phyloP scores from a whole-genome alignment of 1,140 invertebrate species.

The Brachionus sp. region DNA sequence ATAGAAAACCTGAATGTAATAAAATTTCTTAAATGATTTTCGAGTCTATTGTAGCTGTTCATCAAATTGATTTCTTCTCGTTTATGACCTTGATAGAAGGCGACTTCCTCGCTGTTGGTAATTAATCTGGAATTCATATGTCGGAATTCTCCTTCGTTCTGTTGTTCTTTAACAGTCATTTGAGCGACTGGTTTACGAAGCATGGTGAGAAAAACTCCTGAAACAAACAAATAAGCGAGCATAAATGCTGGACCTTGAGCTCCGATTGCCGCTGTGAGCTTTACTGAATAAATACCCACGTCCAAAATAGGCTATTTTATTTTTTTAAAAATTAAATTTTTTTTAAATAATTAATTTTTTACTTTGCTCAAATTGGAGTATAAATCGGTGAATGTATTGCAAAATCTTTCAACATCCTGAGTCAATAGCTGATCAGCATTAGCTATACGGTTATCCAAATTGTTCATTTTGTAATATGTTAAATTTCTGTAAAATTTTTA shows the following conservation, averaged over 20 bases:
- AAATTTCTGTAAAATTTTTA: constrained; percentile 69
- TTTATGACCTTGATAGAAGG: constrained; percentile 88
- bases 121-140: constrained; percentile 93
- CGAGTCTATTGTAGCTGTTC: constrained; percentile 81
- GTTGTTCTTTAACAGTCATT: constrained; percentile 88
- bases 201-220: constrained; percentile 66
- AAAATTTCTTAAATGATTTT: constrained; percentile 79
- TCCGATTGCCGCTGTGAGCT: constrained; percentile 78
- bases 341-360: constrained; percentile 43
- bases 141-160: constrained; percentile 92
- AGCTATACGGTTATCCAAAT: constrained; percentile 85
- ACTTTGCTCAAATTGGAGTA: constrained; percentile 94
- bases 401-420: constrained; percentile 94
- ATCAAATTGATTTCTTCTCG: constrained; percentile 82
- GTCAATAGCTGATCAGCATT: constrained; percentile 94
- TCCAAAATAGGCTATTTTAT: constrained; percentile 74
- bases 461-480: constrained; percentile 94
- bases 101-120: constrained; percentile 94
- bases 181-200: constrained; percentile 77
- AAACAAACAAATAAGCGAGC: constrained; percentile 77
- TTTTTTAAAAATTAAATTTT: neutral
- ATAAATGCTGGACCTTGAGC: constrained; percentile 77
- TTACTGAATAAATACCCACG: constrained; percentile 86
- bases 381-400: constrained; percentile 84
- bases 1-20: constrained; percentile 85